phyloP scores from a whole-genome alignment of 2,113 vertebrate genomes.

The Oreamnos americanus region DNA sequence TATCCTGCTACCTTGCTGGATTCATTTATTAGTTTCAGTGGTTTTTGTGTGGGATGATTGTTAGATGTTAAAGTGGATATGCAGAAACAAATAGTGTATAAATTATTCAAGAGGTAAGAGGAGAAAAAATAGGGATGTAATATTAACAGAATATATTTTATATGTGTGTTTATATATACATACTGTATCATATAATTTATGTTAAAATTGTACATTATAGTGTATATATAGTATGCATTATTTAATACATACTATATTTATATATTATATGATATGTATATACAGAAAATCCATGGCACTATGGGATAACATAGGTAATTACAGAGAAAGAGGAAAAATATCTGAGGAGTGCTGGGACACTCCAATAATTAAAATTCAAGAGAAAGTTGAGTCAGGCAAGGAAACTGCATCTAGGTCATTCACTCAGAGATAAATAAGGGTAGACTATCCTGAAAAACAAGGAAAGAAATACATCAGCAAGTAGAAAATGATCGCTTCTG shows the following conservation, averaged over 20 bases:
- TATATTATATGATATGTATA: not conserved
- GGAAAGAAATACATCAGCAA: not conserved
- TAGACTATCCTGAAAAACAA: not conserved
- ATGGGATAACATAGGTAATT: not conserved
- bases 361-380: not conserved
- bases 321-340: not conserved
- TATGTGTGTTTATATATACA: not conserved
- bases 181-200: not conserved
- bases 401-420: not conserved
- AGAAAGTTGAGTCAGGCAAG: not conserved
- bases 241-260: not conserved
- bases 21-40: not conserved
- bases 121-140: not conserved
- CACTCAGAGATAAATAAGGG: not conserved
- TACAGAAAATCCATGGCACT: not conserved
- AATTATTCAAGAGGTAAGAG: not conserved
- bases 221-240: not conserved
- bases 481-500: not conserved
- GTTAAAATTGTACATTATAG: not conserved
- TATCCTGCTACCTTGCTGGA: not conserved
- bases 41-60: not conserved
- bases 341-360: not conserved
- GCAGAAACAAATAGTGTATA: not conserved
- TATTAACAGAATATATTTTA: not conserved
- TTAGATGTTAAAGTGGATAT: not conserved